Percentiles rank a stretch among this genome's conserved stretches.
These are phyloP conservation scores for Pelusios castaneus DNA, from an alignment of 2,113 vertebrate species.

Conservation along the genomic window DNA sequence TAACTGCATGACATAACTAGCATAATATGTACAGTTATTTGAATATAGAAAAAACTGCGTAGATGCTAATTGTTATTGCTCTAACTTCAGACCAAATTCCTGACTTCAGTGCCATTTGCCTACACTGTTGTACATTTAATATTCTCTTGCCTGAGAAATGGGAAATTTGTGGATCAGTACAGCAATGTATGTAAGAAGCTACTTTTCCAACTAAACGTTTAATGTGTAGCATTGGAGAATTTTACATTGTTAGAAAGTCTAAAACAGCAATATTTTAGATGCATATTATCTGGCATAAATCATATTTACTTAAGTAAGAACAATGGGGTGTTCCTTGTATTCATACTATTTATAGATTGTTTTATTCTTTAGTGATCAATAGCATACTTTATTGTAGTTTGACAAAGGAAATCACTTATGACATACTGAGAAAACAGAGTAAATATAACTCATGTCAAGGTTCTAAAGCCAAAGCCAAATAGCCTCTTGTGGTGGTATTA, in stretches of 20 bases:
- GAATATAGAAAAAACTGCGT: neutral
- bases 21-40: neutral
- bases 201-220: neutral
- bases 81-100: neutral
- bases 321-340: constrained; percentile 54
- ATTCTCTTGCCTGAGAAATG: neutral
- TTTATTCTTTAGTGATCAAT: constrained; percentile 42
- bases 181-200: neutral
- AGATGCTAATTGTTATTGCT: neutral
- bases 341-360: constrained; percentile 35
- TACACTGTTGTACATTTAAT: neutral
- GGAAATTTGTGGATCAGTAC: neutral
- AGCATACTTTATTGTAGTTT: constrained; percentile 35
- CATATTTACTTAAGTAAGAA: neutral
- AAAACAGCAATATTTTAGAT: neutral
- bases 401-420: constrained; percentile 47
- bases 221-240: neutral
- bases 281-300: constrained; percentile 17
- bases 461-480: neutral
- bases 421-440: constrained; percentile 55
- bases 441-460: constrained; percentile 29
- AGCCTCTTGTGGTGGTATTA: neutral
- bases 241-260: neutral
- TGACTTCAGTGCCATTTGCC: neutral
- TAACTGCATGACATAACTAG: rapidly evolving